phyloP scores from a whole-genome alignment of 1,140 invertebrate genomes.

The Dufourea novaeangliae region DNA sequence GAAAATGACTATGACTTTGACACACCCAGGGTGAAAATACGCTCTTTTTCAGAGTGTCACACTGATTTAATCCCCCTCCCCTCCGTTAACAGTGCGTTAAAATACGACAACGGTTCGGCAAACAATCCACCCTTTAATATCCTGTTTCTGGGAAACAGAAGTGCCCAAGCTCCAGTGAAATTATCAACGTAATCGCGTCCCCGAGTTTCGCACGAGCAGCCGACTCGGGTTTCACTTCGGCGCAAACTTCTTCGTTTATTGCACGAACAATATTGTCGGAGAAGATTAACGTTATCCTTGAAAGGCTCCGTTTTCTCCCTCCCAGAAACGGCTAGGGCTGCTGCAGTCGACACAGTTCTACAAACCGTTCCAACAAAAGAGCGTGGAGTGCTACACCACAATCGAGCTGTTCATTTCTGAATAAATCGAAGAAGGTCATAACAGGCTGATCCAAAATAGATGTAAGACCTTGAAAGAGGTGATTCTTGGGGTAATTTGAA shows the following conservation, averaged over 20 bases:
- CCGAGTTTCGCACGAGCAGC: neutral
- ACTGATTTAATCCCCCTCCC: neutral
- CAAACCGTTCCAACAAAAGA: too few relatives aligned
- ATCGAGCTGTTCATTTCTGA: too few relatives aligned
- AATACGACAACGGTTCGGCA: neutral
- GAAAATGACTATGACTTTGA: too few relatives aligned
- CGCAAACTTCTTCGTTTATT: slow-evolving; percentile 1
- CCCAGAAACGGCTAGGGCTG: neutral
- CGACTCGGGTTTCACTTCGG: slow-evolving; percentile 17
- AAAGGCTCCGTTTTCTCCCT: neutral
- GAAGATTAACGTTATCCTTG: slow-evolving; percentile 20
- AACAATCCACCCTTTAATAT: neutral
- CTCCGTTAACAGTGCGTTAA: neutral
- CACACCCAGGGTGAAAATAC: too few relatives aligned
- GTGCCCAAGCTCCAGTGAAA: neutral
- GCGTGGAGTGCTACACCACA: too few relatives aligned
- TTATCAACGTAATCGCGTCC: slow-evolving; percentile 21
- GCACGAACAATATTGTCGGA: neutral
- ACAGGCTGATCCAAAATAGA: too few relatives aligned
- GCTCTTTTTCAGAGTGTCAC: too few relatives aligned
- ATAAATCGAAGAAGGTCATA: too few relatives aligned
- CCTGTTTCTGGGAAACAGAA: slow-evolving; percentile 3
- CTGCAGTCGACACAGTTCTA: neutral
- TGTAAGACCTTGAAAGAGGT: too few relatives aligned
- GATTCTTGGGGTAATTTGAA: too few relatives aligned